Evolutionary conservation across 2,797 vertebrate genomes (phyloP).

Genomic region (Chrosomus eos): DNA sequence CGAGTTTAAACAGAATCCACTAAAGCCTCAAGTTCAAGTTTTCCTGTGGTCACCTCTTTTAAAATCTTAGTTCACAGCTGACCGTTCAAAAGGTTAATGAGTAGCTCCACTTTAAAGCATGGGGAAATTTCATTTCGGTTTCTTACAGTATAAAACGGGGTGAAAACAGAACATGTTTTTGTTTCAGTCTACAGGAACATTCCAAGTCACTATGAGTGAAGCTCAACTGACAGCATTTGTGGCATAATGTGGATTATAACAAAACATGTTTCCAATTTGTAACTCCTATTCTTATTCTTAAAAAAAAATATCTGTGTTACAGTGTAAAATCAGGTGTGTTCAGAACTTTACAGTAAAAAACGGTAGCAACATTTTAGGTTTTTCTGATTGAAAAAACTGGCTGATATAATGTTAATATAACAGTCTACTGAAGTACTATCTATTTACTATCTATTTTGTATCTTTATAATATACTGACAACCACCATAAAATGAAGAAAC

Average conservation of each 20-base stretch:
- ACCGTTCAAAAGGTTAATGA: slow-evolving; percentile 23
- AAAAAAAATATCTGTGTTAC: background rate
- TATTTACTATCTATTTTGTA: background rate
- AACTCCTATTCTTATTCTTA: background rate
- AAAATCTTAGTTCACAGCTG: slow-evolving; percentile 35
- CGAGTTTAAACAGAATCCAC: slow-evolving; percentile 9
- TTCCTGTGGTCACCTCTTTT: slow-evolving; percentile 9
- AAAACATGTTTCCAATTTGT: background rate
- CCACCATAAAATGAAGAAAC: background rate
- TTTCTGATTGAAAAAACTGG: background rate
- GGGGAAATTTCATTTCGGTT: slow-evolving; percentile 18
- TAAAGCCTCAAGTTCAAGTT: slow-evolving; percentile 29
- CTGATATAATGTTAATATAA: background rate
- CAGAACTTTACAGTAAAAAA: background rate
- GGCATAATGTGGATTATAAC: background rate
- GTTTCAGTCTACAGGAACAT: background rate
- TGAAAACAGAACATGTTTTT: slow-evolving; percentile 9
- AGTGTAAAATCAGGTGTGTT: background rate
- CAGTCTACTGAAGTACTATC: background rate
- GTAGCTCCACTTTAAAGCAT: background rate
- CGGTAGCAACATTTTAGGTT: background rate
- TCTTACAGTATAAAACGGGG: background rate
- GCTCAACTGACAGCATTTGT: background rate
- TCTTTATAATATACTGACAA: background rate
- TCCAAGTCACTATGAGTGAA: background rate